Percentiles rank a stretch among this genome's conserved stretches.
These are phyloP conservation scores for Pristionchus arcanus DNA, from an alignment of 2,888 invertebrate species.

Conservation along the genomic window DNA sequence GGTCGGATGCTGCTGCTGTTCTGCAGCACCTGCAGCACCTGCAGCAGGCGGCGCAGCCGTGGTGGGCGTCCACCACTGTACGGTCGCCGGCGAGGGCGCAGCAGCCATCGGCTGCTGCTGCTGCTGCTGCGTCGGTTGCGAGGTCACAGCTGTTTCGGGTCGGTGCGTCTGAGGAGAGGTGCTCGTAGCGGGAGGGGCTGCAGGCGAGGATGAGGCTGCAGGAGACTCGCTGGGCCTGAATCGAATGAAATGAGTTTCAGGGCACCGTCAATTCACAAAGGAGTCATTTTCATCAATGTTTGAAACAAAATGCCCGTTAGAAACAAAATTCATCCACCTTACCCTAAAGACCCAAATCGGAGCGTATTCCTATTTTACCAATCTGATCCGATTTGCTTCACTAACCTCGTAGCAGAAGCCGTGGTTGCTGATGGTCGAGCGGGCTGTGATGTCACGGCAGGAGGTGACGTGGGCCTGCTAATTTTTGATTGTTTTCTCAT, in stretches of 20 bases:
- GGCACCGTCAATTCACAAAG: too few relatives aligned
- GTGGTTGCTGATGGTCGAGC: neutral
- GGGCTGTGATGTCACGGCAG: neutral
- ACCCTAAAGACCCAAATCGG: too few relatives aligned
- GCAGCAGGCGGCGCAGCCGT: constrained; percentile 16
- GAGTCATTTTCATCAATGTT: too few relatives aligned
- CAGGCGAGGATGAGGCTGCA: neutral
- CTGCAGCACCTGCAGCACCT: neutral
- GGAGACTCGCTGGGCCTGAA: neutral
- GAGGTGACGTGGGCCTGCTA: too few relatives aligned
- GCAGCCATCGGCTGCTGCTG: neutral
- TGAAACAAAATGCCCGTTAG: too few relatives aligned
- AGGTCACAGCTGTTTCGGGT: neutral
- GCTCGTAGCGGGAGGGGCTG: neutral
- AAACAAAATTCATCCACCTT: too few relatives aligned
- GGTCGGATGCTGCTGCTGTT: neutral
- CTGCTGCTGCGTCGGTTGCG: constrained; percentile 1
- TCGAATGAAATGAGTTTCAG: neutral
- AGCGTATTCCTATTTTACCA: too few relatives aligned
- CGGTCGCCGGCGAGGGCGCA: constrained; percentile 16
- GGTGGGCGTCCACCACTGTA: constrained; percentile 47
- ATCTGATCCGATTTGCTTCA: too few relatives aligned
- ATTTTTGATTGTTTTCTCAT: too few relatives aligned
- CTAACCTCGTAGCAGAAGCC: neutral
- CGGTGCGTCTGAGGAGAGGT: neutral